phyloP scores from a whole-genome alignment of 2,888 invertebrate species.

The Ormia ochracea region DNA sequence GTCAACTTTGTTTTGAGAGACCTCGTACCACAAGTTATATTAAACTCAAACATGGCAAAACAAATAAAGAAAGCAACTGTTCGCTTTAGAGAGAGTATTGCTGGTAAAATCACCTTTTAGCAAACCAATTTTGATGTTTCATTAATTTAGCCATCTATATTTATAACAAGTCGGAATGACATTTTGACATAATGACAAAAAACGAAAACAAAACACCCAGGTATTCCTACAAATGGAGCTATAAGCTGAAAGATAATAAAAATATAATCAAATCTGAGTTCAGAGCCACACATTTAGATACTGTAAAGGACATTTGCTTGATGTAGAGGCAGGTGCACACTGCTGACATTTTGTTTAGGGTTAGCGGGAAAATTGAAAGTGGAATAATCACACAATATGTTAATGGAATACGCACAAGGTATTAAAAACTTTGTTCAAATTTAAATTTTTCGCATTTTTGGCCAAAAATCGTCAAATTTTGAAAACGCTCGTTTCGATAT shows the following conservation, averaged over 20 bases:
- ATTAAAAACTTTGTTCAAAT: too few relatives aligned
- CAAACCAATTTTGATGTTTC: conserved; percentile 43
- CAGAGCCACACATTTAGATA: neutral
- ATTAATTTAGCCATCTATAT: conserved; percentile 45
- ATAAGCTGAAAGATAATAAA: conserved; percentile 35
- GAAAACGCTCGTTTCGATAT: too few relatives aligned
- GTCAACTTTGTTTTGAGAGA: neutral
- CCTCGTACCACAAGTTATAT: neutral
- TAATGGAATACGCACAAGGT: too few relatives aligned
- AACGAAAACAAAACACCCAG: neutral
- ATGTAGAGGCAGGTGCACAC: neutral
- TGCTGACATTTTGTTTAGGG: too few relatives aligned
- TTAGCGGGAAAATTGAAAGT: too few relatives aligned
- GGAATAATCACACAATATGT: too few relatives aligned
- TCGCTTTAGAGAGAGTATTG: neutral
- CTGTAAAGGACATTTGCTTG: neutral
- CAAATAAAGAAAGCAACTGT: neutral
- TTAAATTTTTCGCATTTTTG: too few relatives aligned
- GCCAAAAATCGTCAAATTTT: too few relatives aligned
- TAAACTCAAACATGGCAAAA: neutral
- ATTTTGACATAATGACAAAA: conserved; percentile 35
- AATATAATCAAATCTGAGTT: conserved; percentile 33
- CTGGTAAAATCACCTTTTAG: conserved; percentile 13
- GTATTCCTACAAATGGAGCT: neutral
- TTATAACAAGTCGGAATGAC: conserved; percentile 30